Conservation (phyloP, 2,888 invertebrate genomes). For the Argyresthia albistria region DNA sequence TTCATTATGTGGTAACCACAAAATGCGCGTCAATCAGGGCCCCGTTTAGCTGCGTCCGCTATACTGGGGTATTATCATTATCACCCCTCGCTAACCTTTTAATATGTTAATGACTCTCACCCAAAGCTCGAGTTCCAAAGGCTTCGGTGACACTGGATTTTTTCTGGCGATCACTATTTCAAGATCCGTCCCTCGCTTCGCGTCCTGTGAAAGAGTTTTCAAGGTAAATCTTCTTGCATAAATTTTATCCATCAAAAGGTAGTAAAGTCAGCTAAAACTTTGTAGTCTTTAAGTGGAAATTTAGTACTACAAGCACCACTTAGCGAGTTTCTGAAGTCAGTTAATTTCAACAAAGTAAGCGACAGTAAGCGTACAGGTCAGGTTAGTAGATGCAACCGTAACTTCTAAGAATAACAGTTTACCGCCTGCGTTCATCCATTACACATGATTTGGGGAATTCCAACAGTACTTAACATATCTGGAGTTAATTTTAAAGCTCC, state of each 20-base stretch:
- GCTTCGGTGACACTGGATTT: conserved; percentile 83
- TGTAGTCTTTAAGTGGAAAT: not conserved
- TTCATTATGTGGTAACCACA: conserved; percentile 54
- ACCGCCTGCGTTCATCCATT: too few species aligned
- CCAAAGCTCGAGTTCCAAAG: conserved; percentile 88
- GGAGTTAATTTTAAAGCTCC: conserved; percentile 28
- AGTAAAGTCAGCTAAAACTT: too few species aligned
- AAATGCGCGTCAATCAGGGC: conserved; percentile 44
- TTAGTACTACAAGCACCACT: not conserved
- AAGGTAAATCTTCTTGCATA: conserved; percentile 7
- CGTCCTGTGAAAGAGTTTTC: conserved; percentile 71
- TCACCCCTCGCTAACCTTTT: conserved; percentile 15
- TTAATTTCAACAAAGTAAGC: too few species aligned
- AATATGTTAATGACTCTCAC: conserved; percentile 58
- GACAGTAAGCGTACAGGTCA: too few species aligned
- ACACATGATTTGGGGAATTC: too few species aligned
- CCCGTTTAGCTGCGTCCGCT: conserved; percentile 6
- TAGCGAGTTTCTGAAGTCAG: too few species aligned
- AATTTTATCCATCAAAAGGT: too few species aligned
- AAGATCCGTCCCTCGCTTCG: conserved; percentile 84
- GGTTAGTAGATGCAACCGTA: too few species aligned
- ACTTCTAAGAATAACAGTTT: too few species aligned
- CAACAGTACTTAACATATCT: too few species aligned
- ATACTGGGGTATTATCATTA: conserved; percentile 7
- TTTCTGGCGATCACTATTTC: conserved; percentile 87